Evolutionary conservation across 2,888 invertebrate genomes (phyloP).

Genomic region (Tiphia femorata): DNA sequence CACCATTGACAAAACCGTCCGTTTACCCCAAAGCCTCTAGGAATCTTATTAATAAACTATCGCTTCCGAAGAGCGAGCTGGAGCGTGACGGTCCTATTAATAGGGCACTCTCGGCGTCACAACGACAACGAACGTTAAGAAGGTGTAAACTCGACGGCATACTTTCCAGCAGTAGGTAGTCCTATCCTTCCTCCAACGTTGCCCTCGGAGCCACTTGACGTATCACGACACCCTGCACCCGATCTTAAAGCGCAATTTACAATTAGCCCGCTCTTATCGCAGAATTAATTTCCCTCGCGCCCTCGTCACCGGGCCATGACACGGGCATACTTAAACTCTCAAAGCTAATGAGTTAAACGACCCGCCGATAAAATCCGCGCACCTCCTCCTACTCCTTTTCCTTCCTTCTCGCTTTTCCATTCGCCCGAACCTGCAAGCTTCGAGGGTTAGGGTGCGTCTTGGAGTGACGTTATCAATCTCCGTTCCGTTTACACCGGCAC

Average conservation of each 20-base stretch:
- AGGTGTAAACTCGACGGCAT: neutral
- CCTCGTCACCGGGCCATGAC: slow-evolving; percentile 15
- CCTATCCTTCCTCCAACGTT: too few relatives aligned
- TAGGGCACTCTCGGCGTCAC: neutral
- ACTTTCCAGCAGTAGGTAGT: neutral
- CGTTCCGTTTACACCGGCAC: neutral
- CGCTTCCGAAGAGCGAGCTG: too few relatives aligned
- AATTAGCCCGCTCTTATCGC: slow-evolving; percentile 31
- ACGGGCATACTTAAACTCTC: slow-evolving; percentile 18
- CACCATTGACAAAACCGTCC: too few relatives aligned
- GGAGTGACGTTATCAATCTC: slow-evolving; percentile 25
- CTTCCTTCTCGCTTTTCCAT: too few relatives aligned
- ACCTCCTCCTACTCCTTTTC: neutral
- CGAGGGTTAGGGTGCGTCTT: too few relatives aligned
- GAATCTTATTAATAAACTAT: too few relatives aligned
- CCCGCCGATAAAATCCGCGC: slow-evolving; percentile 1
- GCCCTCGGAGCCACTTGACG: neutral
- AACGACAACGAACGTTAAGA: neutral
- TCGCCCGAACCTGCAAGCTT: too few relatives aligned
- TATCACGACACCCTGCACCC: slow-evolving; percentile 21
- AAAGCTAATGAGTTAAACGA: slow-evolving; percentile 27
- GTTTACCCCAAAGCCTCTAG: too few relatives aligned
- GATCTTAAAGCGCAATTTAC: slow-evolving; percentile 32
- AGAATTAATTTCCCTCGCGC: slow-evolving; percentile 33
- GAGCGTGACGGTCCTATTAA: too few relatives aligned